phyloP scores from a whole-genome alignment of 2,113 vertebrate genomes.

The Cacatua alba region DNA sequence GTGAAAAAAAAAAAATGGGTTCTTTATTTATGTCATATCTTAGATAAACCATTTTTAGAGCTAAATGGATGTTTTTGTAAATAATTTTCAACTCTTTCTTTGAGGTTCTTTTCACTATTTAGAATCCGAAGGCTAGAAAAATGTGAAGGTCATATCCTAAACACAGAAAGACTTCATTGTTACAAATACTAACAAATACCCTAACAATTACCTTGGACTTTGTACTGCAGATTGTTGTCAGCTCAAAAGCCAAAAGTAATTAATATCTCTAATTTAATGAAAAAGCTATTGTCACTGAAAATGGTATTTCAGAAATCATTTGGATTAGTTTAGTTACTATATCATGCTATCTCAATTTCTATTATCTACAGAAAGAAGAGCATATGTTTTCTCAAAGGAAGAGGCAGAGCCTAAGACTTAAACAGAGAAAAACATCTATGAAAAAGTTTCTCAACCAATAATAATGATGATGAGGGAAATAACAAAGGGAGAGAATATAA shows the following conservation, averaged over 20 bases:
- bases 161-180: background rate
- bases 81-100: background rate
- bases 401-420: background rate
- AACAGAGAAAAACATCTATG: background rate
- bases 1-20: background rate
- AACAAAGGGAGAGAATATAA: background rate
- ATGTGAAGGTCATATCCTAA: background rate
- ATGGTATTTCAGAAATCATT: background rate
- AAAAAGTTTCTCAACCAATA: background rate
- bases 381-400: background rate
- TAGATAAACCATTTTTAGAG: background rate
- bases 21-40: background rate
- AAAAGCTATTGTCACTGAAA: background rate
- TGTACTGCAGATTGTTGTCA: background rate
- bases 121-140: background rate
- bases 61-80: background rate
- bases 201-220: background rate
- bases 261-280: background rate
- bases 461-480: background rate
- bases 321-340: background rate
- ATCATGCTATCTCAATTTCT: background rate
- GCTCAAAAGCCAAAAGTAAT: background rate
- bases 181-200: background rate
- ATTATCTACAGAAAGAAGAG: background rate
- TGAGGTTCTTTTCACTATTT: background rate